Evolutionary conservation across 2,888 invertebrate species (phyloP).

Genomic region (Amitus sp.): DNA sequence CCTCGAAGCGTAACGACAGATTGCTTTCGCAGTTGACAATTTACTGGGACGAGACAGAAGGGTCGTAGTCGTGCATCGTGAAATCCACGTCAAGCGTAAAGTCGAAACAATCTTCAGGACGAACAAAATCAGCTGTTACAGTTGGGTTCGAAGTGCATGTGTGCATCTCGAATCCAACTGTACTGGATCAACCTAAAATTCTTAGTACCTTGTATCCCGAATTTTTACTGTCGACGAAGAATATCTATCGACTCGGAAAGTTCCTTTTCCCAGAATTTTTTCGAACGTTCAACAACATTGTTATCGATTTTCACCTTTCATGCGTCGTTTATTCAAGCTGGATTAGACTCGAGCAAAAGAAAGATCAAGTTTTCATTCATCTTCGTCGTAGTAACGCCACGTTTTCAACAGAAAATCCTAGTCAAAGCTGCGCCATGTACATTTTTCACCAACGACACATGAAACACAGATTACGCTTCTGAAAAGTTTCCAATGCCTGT

Average conservation of each 20-base stretch:
- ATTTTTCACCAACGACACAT: constrained; percentile 17
- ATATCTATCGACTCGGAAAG: constrained; percentile 16
- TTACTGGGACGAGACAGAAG: constrained; percentile 38
- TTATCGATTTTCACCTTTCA: constrained; percentile 26
- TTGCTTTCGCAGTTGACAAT: constrained; percentile 41
- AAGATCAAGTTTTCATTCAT: constrained; percentile 32
- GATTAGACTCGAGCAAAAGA: constrained; percentile 28
- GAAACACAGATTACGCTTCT: constrained; percentile 8
- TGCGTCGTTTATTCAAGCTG: constrained; percentile 34
- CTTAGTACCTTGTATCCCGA: no score
- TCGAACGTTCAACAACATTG: constrained; percentile 10
- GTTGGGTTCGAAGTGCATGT: no score
- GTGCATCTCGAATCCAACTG: no score
- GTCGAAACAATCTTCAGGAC: constrained; percentile 35
- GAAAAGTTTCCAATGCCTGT: constrained; percentile 5
- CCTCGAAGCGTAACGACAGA: constrained; percentile 41
- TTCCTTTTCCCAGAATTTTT: constrained; percentile 21
- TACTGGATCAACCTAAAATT: no score
- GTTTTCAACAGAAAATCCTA: constrained; percentile 15
- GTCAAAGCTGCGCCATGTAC: constrained; percentile 27
- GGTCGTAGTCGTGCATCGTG: constrained; percentile 32
- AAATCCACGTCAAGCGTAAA: constrained; percentile 38
- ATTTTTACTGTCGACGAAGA: no score
- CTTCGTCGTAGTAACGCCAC: constrained; percentile 20
- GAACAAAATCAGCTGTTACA: constrained; percentile 8